Conservation (phyloP, 1,140 invertebrate genomes). For the Papilio helenus region DNA sequence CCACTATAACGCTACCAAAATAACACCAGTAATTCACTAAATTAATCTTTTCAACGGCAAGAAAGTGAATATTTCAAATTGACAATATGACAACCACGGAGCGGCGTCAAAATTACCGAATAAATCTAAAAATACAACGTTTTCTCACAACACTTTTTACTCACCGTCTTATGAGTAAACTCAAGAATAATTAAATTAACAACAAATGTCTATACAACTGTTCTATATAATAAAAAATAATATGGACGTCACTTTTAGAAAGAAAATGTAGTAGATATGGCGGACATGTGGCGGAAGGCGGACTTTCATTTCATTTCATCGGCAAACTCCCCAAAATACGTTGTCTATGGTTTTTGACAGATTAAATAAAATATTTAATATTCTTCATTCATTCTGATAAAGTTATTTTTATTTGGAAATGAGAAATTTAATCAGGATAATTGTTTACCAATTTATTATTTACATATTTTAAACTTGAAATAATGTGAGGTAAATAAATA, state of each 20-base stretch:
- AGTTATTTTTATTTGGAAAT: not conserved
- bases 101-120: conserved; percentile 63
- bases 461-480: not conserved
- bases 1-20: conserved; percentile 13
- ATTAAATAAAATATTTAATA: not conserved
- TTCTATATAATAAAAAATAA: conserved; percentile 76
- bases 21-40: conserved; percentile 19
- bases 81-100: conserved; percentile 70
- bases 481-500: no score
- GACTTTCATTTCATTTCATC: conserved; percentile 75
- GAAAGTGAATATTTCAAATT: conserved; percentile 41
- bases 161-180: conserved; percentile 69
- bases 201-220: conserved; percentile 74
- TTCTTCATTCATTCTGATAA: no score
- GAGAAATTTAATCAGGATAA: not conserved
- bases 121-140: conserved; percentile 53
- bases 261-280: conserved; percentile 80
- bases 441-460: not conserved
- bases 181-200: conserved; percentile 78
- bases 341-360: conserved; percentile 32
- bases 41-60: conserved; percentile 19
- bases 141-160: conserved; percentile 54
- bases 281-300: conserved; percentile 76
- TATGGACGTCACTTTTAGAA: conserved; percentile 76
- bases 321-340: conserved; percentile 45